These are phyloP conservation scores for Pangasius larnaudii DNA, from an alignment of 2,797 vertebrate genomes.

Conservation along the genomic window DNA sequence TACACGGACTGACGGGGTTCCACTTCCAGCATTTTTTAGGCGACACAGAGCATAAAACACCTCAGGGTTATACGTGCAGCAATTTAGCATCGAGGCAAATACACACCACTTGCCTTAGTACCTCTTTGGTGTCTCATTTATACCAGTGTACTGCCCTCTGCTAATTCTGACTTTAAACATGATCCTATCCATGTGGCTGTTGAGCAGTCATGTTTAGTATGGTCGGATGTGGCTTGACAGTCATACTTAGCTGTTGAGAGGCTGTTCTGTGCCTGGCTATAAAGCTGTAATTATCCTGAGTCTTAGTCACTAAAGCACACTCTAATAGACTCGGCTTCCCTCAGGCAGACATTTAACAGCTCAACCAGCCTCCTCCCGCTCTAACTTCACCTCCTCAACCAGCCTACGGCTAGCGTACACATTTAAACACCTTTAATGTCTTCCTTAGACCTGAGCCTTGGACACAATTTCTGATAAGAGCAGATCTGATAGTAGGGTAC, in stretches of 20 bases:
- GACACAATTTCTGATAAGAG: background rate
- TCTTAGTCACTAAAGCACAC: slow-evolving; percentile 55
- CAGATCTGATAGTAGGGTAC: background rate
- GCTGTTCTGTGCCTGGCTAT: slow-evolving; percentile 37
- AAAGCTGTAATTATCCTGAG: slow-evolving; percentile 54
- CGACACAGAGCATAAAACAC: background rate
- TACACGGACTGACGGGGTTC: background rate
- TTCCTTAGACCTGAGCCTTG: background rate
- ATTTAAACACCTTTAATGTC: background rate
- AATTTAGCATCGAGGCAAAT: background rate
- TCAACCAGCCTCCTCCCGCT: slow-evolving; percentile 28
- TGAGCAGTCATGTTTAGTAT: background rate
- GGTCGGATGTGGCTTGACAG: slow-evolving; percentile 6
- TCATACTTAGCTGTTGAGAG: slow-evolving; percentile 30
- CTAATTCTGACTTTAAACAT: background rate
- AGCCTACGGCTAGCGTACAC: slow-evolving; percentile 1
- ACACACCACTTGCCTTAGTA: background rate
- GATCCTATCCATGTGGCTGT: background rate
- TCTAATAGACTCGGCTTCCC: slow-evolving; percentile 54
- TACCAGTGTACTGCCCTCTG: background rate
- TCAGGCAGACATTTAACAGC: slow-evolving; percentile 43
- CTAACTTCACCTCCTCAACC: slow-evolving; percentile 15
- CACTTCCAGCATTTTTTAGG: background rate
- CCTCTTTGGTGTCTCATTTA: background rate
- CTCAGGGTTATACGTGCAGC: background rate